phyloP scores from a whole-genome alignment of 53 echinoderm and acorn worm genomes.

The Astropecten irregularis region DNA sequence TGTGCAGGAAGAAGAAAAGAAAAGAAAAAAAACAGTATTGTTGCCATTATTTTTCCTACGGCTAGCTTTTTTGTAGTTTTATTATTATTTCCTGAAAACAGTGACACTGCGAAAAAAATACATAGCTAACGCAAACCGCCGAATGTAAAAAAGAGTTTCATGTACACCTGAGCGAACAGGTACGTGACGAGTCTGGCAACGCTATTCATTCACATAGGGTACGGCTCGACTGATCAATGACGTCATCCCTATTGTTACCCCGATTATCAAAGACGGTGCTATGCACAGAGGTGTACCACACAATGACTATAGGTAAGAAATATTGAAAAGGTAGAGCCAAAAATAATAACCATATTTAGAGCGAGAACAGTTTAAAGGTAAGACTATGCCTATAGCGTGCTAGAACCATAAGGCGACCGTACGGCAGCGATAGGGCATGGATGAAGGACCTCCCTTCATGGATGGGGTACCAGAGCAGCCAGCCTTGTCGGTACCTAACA shows the following conservation, averaged over 20 bases:
- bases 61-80: background rate
- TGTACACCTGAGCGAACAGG: constrained; percentile 30
- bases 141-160: background rate
- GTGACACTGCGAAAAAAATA: constrained; percentile 25
- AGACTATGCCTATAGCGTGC: no score
- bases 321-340: constrained; percentile 13
- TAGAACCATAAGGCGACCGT: no score
- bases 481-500: no score
- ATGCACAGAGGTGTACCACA: constrained; percentile 33
- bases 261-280: constrained; percentile 24
- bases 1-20: no score
- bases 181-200: constrained; percentile 11
- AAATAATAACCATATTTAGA: no score
- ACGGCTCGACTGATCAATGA: constrained; percentile 14
- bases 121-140: background rate
- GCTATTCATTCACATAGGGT: background rate
- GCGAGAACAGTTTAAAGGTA: no score
- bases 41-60: background rate
- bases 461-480: no score
- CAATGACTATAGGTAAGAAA: background rate
- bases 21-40: background rate
- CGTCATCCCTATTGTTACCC: constrained; percentile 36
- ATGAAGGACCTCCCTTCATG: no score
- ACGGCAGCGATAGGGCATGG: no score
- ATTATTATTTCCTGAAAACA: constrained; percentile 23